Evolutionary conservation across 2,113 vertebrate species (phyloP), one percentile per base, ranked within the genome.

Genomic region (Psittacus erithacus): DNA sequence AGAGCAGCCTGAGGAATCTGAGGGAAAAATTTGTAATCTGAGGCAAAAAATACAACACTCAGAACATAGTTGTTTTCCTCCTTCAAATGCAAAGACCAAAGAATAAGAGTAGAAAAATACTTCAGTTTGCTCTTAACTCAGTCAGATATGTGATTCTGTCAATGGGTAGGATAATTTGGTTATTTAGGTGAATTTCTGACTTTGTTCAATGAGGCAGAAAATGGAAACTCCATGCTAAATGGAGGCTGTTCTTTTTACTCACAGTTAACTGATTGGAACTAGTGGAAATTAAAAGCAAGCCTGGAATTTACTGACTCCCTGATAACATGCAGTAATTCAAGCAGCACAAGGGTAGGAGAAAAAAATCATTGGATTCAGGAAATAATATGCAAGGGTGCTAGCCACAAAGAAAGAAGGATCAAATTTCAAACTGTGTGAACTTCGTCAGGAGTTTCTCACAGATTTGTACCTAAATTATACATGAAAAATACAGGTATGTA

Each of bases 211-310:
- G 90, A 95, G 76, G 86, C 81, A 87, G 94, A 93, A 97, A 96
- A 84, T 88, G 82, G 86, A 81, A 91, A 76, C 67, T 87, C 52
- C 35, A 38, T 2, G 1, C 49, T 88, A 95, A 88, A 80, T 17
- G 62, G 85, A 91, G 55, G 63, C 52, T 62, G 28, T 65, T 95
- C 64, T 86, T 89, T 92, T 93, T 94, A 59, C 63, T 85, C 90
- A 85, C 79, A 74, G 90, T 85, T 92, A 96, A 95, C 75, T 90
- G 95, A 91, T 87, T 85, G 87, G 79, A 94, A 95, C 49, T 84
- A 93, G 90, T 92, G 82, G 76, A 94, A 90, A 91, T 95, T 91
- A 97, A 95, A 93, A 90, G 71, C 59, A 92, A 87, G 78, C 15
- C 63, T 82, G 59, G 41, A 91, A 94, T 82, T 89, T 93, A 92